Conservation (phyloP, 1,140 invertebrate species). For the Drosophila asahinai region DNA sequence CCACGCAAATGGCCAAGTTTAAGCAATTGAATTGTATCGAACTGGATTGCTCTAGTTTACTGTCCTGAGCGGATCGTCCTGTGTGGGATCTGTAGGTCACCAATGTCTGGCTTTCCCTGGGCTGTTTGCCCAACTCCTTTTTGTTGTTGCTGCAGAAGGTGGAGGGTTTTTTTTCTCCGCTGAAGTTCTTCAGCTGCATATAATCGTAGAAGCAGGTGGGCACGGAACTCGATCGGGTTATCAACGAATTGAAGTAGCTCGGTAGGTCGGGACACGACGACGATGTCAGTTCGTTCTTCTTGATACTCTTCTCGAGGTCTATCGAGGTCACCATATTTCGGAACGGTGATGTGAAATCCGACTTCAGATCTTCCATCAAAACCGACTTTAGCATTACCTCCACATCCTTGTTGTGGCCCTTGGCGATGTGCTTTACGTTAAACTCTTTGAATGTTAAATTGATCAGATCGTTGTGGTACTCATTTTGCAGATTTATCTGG, state of each 20-base stretch:
- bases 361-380: slow-evolving; percentile 94
- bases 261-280: slow-evolving; percentile 93
- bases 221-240: slow-evolving; percentile 86
- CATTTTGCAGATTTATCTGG: slow-evolving; percentile 91
- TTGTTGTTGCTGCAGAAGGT: slow-evolving; percentile 20
- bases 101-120: slow-evolving; percentile 62
- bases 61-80: slow-evolving; percentile 14
- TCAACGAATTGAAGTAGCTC: slow-evolving; percentile 39
- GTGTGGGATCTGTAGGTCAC: slow-evolving; percentile 71
- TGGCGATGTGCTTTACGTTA: slow-evolving; percentile 90
- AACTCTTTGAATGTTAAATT: slow-evolving; percentile 94
- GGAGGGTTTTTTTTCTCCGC: slow-evolving; percentile 38
- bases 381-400: slow-evolving; percentile 93
- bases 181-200: slow-evolving; percentile 70
- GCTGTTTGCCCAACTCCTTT: slow-evolving; percentile 34
- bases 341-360: slow-evolving; percentile 91
- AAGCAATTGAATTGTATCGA: slow-evolving; percentile 95
- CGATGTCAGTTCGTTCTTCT: slow-evolving; percentile 87
- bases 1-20: slow-evolving; percentile 95
- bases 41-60: slow-evolving; percentile 56
- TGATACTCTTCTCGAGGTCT: slow-evolving; percentile 79
- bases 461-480: slow-evolving; percentile 86
- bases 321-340: slow-evolving; percentile 93
- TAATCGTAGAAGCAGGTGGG: slow-evolving; percentile 89
- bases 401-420: slow-evolving; percentile 88